Base-by-base conservation (phyloP, 37 sponge, comb jelly and placozoan species). In the Oscarella lobularis region DNA sequence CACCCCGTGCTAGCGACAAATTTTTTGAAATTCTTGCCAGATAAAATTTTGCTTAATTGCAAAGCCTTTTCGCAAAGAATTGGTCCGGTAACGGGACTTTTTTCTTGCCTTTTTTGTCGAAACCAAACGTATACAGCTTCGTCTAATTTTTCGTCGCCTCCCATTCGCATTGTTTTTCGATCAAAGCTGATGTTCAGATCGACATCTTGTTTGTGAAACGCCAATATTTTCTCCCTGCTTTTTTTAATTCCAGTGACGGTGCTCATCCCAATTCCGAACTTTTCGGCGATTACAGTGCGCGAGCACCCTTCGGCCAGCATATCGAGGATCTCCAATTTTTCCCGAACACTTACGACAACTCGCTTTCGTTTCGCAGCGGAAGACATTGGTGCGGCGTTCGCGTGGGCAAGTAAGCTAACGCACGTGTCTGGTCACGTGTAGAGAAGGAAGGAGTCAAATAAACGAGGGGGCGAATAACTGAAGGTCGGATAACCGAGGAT, bases 181-280 rank as follows among this genome's bases (percentile, higher is more conserved):
- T n/a, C n/a, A n/a, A 33, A 41, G 70, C 36, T 81, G 40, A 66
- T 68, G 5, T 79, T 80, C 80, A 87, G 74, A 33, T 75, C 75
- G 39, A 38, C 55, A 67, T 14, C 76, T 31, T 72, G 35, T 70
- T 35, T 35, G 31, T 73, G 79, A 74, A 80, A 83, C 20, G 31
- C 20, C 60, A 69, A 35, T 69, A 83, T 37, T 74, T 79, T 79
- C 38, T 74, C 77, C 76, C 82, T 78, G 48, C 75, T 83, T 70
- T 71, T 82, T 74, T 79, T 87, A 0, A 87, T 75, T 36, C 76
- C 83, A 32, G 81, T 37, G 20, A 87, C 67, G n/a, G 87, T 87
- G 39, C 76, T 74, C 38, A 41, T 38, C 66, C 87, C 87, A 38
- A 87, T 66, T 2, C 74, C 81, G 72, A 70, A 83, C 70, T 79